Evolutionary conservation across 1,140 invertebrate genomes (phyloP), one percentile per base, ranked within the genome.

Genomic region (Andrena cerasifolii): DNA sequence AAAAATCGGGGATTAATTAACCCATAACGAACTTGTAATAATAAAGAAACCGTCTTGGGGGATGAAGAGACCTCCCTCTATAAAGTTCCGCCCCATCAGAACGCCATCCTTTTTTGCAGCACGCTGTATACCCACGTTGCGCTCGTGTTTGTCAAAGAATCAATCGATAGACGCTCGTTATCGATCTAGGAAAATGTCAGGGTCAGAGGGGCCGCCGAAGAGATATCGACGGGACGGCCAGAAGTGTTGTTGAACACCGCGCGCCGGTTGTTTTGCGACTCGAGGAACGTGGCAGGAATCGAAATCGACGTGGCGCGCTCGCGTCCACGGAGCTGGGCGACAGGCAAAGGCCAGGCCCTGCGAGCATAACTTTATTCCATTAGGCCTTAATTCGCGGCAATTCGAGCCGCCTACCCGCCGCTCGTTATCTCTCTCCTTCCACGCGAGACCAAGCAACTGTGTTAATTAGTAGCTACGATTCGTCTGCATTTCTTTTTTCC

Each of bases 371-470:
- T 87, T 86, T 78, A 81, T 88, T 88, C 62, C 74, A 81, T 83
- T 86, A 86, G 53, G 33, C 70, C 73, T 85, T 87, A 89, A 89
- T 87, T 89, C 78, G 72, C 78, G 80, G 56, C 82, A 89, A 89
- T 88, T 88, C 73, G 70, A 68, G 33, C 66, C 85, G 84, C 86
- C 87, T 67, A 85, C 86, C 56, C 73, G 49, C 49, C 56, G 67
- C n/a, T 28, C 74, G 67, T 84, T 71, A 59, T 72, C 78, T 83
- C 66, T 83, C 61, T 58, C 47, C 67, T 68, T 67, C 68, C 70
- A 75, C 65, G 70, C 63, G 58, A 82, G 61, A 76, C 70, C 43
- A 63, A 45, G 66, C 72, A 76, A 79, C 78, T 72, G 61, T 78
- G 70, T 76, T 66, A 59, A 72, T 80, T 65, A 67, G 43, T 28